These are phyloP conservation scores for Ceyx margarethae DNA, from an alignment of 2,113 vertebrate species.

Conservation along the genomic window DNA sequence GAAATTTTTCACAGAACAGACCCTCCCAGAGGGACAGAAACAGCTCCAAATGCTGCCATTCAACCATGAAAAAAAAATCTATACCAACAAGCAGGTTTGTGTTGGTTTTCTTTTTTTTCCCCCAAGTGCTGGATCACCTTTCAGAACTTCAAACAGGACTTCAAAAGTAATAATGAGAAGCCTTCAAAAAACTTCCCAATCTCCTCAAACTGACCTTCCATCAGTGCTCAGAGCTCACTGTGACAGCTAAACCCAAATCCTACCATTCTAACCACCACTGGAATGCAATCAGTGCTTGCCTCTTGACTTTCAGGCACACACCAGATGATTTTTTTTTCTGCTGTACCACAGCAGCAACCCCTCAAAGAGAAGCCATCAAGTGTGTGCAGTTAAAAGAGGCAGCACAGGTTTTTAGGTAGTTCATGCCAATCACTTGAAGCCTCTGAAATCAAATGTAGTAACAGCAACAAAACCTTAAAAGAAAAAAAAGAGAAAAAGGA, in stretches of 20 bases:
- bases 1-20: not conserved
- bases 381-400: not conserved
- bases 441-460: slow-evolving; percentile 13
- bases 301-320: slow-evolving; percentile 9
- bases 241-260: not conserved
- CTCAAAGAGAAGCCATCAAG: not conserved
- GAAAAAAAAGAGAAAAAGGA: not conserved
- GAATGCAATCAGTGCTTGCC: not conserved
- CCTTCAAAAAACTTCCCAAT: not conserved
- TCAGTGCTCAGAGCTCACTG: not conserved
- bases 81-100: not conserved
- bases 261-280: not conserved
- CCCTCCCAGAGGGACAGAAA: not conserved
- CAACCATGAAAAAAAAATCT: not conserved
- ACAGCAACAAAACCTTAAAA: slow-evolving; percentile 24
- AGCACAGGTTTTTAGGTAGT: not conserved
- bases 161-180: not conserved
- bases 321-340: not conserved
- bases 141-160: not conserved
- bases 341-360: not conserved
- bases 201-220: not conserved
- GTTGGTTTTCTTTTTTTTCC: not conserved
- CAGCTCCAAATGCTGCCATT: not conserved
- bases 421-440: not conserved
- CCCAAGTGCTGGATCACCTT: not conserved